Percentiles rank a stretch among this genome's conserved stretches.
Conservation (phyloP, 2,113 vertebrate genomes). For the Ranitomeya variabilis region DNA sequence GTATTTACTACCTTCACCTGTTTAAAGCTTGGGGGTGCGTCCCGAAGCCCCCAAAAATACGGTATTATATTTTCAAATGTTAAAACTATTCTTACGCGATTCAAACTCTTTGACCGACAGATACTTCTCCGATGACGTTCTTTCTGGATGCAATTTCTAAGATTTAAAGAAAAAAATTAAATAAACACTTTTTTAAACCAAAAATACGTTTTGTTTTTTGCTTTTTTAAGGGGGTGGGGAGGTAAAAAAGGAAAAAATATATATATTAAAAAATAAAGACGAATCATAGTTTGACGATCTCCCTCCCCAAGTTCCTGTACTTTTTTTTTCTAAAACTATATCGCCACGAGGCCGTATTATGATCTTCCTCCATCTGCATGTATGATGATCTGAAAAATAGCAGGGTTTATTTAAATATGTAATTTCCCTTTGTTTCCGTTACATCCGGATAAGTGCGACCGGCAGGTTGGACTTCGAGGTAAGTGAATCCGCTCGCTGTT, state of each 20-base stretch:
- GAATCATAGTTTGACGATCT: no score
- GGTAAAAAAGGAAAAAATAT: no score
- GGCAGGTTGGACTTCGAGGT: slow-evolving; percentile 71
- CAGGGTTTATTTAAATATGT: slow-evolving; percentile 66
- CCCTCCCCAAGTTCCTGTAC: no score
- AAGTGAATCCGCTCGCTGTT: slow-evolving; percentile 78
- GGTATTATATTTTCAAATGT: no score
- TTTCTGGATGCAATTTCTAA: slow-evolving; percentile 85
- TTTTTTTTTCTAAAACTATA: not conserved
- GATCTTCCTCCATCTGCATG: slow-evolving; percentile 19
- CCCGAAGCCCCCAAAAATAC: no score
- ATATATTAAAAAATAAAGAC: no score
- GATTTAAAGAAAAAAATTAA: slow-evolving; percentile 40
- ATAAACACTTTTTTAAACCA: not conserved
- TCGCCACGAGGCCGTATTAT: not conserved
- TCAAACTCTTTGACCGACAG: slow-evolving; percentile 85
- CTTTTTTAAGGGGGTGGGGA: no score
- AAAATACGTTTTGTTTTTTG: no score
- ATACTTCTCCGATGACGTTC: slow-evolving; percentile 82
- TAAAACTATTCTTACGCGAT: slow-evolving; percentile 80
- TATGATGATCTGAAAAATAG: slow-evolving; percentile 11
- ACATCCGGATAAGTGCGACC: slow-evolving; percentile 65
- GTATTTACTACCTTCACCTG: no score
- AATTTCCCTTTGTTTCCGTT: slow-evolving; percentile 71
- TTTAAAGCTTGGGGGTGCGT: no score